phyloP scores from a whole-genome alignment of 2,113 vertebrate species.

The Potamarius usumacintae region DNA sequence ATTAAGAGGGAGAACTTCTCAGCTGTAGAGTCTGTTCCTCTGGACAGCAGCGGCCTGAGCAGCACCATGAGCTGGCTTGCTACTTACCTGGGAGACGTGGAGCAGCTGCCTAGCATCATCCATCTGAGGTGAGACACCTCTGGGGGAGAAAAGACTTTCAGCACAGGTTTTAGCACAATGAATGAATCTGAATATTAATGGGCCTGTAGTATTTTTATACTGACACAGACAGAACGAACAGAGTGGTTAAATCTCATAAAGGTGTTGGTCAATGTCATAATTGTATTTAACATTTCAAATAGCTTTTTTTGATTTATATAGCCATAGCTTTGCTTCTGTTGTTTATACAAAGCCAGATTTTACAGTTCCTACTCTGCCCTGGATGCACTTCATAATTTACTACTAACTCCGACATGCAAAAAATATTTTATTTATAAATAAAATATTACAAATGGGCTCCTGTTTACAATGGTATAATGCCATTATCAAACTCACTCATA shows the following conservation, averaged over 20 bases:
- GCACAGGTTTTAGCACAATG: background rate
- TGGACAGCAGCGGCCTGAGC: slow-evolving; percentile 83
- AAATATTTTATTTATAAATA: background rate
- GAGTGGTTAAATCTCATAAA: background rate
- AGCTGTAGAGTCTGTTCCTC: slow-evolving; percentile 75
- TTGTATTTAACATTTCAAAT: background rate
- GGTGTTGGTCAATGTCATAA: background rate
- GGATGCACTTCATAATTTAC: background rate
- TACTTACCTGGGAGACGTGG: slow-evolving; percentile 94
- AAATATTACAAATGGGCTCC: background rate
- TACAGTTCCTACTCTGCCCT: too few species aligned
- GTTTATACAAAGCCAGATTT: background rate
- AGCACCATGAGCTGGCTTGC: slow-evolving; percentile 99
- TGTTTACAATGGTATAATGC: background rate
- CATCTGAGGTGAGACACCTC: slow-evolving; percentile 82
- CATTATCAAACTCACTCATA: background rate
- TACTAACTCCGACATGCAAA: background rate
- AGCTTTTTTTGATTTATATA: background rate
- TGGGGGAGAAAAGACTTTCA: background rate
- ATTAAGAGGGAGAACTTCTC: slow-evolving; percentile 96
- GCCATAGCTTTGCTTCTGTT: background rate
- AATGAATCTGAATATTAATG: background rate
- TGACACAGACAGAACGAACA: background rate
- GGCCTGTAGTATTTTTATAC: background rate
- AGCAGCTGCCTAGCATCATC: slow-evolving; percentile 88